Evolutionary conservation across 2,113 vertebrate species (phyloP).

Genomic region (Gasterosteus aculeatus): DNA sequence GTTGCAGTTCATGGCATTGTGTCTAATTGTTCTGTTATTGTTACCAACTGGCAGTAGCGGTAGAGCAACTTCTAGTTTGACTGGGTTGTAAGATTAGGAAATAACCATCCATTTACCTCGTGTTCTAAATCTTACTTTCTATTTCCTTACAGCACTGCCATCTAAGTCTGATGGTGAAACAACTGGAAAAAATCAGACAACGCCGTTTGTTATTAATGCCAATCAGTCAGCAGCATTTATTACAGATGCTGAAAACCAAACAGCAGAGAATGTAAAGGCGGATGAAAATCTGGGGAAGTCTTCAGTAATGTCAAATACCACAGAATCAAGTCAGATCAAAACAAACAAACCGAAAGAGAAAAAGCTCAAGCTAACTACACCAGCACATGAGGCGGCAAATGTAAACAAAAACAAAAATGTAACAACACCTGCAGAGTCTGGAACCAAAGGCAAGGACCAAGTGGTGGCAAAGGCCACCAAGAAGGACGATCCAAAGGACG

Average conservation of each 20-base stretch:
- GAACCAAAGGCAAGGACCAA: too few species aligned
- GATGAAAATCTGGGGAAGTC: fast-evolving
- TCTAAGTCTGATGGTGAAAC: too few species aligned
- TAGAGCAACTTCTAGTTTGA: neutral
- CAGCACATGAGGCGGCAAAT: neutral
- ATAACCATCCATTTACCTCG: neutral
- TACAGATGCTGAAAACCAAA: neutral
- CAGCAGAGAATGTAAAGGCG: neutral
- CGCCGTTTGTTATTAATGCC: neutral
- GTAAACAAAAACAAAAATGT: neutral
- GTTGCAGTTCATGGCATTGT: neutral
- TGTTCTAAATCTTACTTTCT: neutral
- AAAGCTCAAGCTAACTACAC: too few species aligned
- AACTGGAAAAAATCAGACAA: too few species aligned
- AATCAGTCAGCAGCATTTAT: neutral
- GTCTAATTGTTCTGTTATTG: neutral
- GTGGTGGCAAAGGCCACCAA: fast-evolving
- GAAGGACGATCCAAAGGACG: fast-evolving
- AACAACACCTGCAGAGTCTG: neutral
- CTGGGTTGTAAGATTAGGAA: neutral
- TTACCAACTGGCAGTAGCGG: neutral
- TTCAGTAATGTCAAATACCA: neutral
- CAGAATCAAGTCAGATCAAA: neutral
- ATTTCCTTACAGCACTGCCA: neutral
- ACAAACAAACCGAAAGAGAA: neutral